A percentile compares a stretch with the other conserved stretches of the same genome.
phyloP scores from a whole-genome alignment of 2,888 invertebrate genomes.

The Synergus laeviventris region DNA sequence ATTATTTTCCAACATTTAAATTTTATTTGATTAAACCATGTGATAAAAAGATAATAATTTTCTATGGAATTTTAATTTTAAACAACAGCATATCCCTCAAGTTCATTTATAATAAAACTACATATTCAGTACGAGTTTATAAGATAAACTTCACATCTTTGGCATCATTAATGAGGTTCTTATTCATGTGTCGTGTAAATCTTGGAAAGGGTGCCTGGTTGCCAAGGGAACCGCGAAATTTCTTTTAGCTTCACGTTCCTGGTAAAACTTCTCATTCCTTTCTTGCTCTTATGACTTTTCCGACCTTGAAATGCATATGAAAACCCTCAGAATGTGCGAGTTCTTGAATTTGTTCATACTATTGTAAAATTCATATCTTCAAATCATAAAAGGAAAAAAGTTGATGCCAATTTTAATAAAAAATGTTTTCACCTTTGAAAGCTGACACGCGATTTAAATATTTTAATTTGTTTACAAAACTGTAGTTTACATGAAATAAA shows the following conservation, averaged over 20 bases:
- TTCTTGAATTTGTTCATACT: not conserved
- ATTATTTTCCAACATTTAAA: too few relatives aligned
- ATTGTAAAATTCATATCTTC: not conserved
- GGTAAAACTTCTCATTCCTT: conserved; percentile 2
- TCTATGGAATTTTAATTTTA: not conserved
- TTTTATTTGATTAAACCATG: not conserved
- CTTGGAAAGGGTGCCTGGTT: not conserved
- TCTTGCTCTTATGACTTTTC: not conserved
- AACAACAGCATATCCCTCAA: not conserved
- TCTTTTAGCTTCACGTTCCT: conserved; percentile 4
- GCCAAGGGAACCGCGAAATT: conserved; percentile 19
- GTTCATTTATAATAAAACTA: not conserved
- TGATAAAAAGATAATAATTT: not conserved
- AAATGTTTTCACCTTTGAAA: not conserved
- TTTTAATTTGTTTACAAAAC: not conserved
- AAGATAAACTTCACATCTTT: not conserved
- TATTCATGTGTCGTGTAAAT: not conserved
- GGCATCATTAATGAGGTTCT: conserved; percentile 6
- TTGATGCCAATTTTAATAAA: too few relatives aligned
- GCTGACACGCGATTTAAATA: not conserved
- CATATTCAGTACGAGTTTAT: not conserved
- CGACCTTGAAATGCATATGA: not conserved
- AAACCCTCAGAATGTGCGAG: not conserved
- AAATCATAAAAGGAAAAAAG: not conserved
- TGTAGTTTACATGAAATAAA: not conserved